A percentile compares a stretch with the other conserved stretches of the same genome.
These are phyloP conservation scores for Malurus alboscapulatus DNA, from an alignment of 2,113 vertebrate species.

Conservation along the genomic window DNA sequence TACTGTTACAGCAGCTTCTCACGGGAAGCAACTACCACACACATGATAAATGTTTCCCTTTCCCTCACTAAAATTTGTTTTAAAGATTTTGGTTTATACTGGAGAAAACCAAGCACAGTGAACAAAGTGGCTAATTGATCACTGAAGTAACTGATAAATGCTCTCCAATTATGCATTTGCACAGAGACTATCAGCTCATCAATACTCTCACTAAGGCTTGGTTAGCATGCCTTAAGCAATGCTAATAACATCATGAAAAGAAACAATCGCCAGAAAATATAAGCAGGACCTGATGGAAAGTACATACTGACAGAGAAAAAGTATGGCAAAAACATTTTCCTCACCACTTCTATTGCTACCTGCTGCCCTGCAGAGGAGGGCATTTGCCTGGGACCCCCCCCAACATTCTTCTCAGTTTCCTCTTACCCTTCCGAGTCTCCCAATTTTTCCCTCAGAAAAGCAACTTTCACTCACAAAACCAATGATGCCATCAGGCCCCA, in stretches of 20 bases:
- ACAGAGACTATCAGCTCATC: background rate
- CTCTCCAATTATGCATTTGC: background rate
- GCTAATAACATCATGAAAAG: background rate
- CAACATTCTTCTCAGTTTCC: background rate
- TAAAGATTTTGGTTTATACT: background rate
- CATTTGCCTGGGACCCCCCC: background rate
- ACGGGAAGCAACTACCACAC: background rate
- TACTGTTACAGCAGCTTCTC: background rate
- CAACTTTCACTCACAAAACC: background rate
- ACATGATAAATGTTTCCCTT: background rate
- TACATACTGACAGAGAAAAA: background rate
- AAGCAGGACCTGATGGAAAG: background rate
- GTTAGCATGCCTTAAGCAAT: background rate
- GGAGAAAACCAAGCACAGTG: background rate
- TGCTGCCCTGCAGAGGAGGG: background rate
- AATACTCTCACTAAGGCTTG: background rate
- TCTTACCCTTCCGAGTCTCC: background rate
- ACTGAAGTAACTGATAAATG: background rate
- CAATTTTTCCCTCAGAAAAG: rapidly evolving
- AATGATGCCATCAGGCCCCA: background rate
- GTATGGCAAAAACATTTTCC: background rate
- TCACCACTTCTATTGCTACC: background rate
- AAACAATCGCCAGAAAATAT: background rate
- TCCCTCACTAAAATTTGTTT: background rate
- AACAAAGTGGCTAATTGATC: background rate